A percentile compares a stretch with the other conserved stretches of the same genome.
Evolutionary conservation across 2,797 vertebrate species (phyloP).

Genomic region (Tinamus major): DNA sequence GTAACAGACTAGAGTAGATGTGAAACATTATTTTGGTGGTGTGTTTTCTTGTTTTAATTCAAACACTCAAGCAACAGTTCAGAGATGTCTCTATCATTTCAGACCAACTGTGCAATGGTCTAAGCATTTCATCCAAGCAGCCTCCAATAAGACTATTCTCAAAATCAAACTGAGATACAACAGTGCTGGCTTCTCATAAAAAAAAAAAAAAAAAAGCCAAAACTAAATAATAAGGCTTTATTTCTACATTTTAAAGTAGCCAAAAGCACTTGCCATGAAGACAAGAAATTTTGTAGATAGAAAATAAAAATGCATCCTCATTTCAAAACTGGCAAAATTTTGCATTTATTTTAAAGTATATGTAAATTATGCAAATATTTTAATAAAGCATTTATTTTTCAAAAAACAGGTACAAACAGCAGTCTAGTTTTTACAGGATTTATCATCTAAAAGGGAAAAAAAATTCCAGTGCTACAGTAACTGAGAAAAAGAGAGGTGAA

Average conservation of each 20-base stretch:
- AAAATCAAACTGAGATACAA: not conserved
- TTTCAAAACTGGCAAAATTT: slow-evolving; percentile 32
- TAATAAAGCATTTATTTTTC: slow-evolving; percentile 64
- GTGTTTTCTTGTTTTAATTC: not conserved
- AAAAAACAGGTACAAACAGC: slow-evolving; percentile 48
- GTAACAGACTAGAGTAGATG: not conserved
- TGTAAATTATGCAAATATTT: slow-evolving; percentile 57
- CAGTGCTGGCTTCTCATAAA: not conserved
- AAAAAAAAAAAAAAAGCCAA: not conserved
- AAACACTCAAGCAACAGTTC: not conserved
- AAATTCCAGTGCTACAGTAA: slow-evolving; percentile 14
- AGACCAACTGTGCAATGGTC: not conserved
- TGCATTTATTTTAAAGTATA: slow-evolving; percentile 13
- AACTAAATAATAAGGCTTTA: not conserved
- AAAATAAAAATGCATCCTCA: slow-evolving; percentile 40
- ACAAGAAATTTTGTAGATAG: slow-evolving; percentile 1
- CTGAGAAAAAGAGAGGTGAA: not conserved
- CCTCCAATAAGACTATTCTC: not conserved
- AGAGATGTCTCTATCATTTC: not conserved
- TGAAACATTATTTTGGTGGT: not conserved
- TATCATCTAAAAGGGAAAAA: slow-evolving; percentile 4
- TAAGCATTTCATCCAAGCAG: not conserved
- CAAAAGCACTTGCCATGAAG: slow-evolving; percentile 4
- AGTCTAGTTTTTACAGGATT: not conserved
- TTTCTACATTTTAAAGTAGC: slow-evolving; percentile 5